A percentile compares a stretch with the other conserved stretches of the same genome.
Conservation (phyloP, 2,888 invertebrate species). For the Mechanitis mazaeus region DNA sequence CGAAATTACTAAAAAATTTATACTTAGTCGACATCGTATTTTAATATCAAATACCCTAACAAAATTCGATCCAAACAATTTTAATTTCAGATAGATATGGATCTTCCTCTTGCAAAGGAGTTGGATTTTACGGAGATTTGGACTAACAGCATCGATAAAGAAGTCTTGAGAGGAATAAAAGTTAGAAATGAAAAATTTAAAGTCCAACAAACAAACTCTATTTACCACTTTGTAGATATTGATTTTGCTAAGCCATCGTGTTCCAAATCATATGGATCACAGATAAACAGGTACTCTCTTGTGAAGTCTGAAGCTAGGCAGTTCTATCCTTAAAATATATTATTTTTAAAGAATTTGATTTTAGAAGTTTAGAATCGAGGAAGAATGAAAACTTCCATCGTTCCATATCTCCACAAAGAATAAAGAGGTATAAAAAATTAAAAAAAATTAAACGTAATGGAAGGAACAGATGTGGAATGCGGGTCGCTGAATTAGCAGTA, state of each 20-base stretch:
- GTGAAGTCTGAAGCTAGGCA: background rate
- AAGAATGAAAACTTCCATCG: no score
- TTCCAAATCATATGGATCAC: constrained; percentile 17
- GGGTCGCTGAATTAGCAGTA: constrained; percentile 56
- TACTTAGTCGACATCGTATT: no score
- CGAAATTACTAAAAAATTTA: no score
- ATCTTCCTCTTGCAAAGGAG: background rate
- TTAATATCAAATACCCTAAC: no score
- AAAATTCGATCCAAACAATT: no score
- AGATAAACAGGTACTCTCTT: constrained; percentile 8
- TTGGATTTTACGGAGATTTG: constrained; percentile 10
- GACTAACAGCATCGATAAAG: constrained; percentile 31
- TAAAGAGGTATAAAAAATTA: constrained; percentile 8
- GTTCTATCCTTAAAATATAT: background rate
- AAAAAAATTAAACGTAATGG: background rate
- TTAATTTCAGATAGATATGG: background rate
- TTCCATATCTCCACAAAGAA: background rate
- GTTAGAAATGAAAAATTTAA: constrained; percentile 36
- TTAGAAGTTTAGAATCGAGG: no score
- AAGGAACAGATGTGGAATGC: constrained; percentile 45
- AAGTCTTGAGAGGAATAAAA: constrained; percentile 37
- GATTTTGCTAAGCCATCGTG: constrained; percentile 28
- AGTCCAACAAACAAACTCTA: constrained; percentile 6
- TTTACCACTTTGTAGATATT: constrained; percentile 27
- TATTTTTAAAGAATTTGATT: background rate